Evolutionary conservation across 2,113 vertebrate genomes (phyloP).

Genomic region (Campylomormyrus tamandua): DNA sequence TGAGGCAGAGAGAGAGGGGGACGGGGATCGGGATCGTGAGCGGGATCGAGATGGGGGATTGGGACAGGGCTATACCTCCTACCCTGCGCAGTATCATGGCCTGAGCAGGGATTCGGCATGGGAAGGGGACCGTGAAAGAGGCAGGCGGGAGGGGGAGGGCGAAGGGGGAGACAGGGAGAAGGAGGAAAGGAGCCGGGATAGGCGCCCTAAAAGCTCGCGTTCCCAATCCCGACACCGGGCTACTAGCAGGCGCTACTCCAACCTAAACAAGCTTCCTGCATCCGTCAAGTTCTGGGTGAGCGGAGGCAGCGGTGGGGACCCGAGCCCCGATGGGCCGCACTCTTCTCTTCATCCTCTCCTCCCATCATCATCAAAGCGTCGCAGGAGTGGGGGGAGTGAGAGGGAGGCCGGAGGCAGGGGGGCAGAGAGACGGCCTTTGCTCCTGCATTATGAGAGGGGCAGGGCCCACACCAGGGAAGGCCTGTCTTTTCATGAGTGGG

Average conservation of each 20-base stretch:
- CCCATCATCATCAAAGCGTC: constrained; percentile 51
- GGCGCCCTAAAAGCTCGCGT: constrained; percentile 46
- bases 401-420: constrained; percentile 47
- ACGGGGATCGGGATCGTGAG: constrained; percentile 55
- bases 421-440: constrained; percentile 61
- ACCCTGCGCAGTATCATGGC: constrained; percentile 59
- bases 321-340: constrained; percentile 48
- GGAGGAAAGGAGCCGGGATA: constrained; percentile 55
- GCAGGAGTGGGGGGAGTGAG: constrained; percentile 55
- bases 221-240: constrained; percentile 49
- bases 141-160: constrained; percentile 50
- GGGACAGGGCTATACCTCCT: constrained; percentile 58
- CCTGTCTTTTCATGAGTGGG: constrained; percentile 66
- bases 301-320: constrained; percentile 45
- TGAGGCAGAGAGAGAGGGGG: constrained; percentile 59
- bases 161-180: constrained; percentile 52
- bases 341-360: constrained; percentile 59
- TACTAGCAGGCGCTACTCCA: constrained; percentile 57
- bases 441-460: constrained; percentile 63
- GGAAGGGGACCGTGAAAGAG: constrained; percentile 60
- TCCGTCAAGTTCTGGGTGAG: constrained; percentile 69
- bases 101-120: constrained; percentile 55
- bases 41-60: constrained; percentile 52
- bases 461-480: constrained; percentile 62
- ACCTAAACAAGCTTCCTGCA: constrained; percentile 65